A percentile compares a stretch with the other conserved stretches of the same genome.
phyloP scores from a whole-genome alignment of 2,113 vertebrate genomes.

The Zeus faber region DNA sequence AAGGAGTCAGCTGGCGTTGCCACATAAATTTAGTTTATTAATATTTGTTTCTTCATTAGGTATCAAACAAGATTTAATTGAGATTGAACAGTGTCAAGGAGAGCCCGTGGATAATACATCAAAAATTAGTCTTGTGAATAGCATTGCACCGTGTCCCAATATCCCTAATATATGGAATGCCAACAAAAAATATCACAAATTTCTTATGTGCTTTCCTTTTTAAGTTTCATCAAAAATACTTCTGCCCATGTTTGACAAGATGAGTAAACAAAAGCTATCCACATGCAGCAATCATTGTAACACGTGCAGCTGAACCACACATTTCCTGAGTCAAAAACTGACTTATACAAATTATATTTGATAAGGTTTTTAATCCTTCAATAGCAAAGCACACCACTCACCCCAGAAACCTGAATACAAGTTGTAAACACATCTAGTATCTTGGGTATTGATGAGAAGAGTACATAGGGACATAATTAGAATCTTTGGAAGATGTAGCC shows the following conservation, averaged over 20 bases:
- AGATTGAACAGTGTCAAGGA: slow-evolving; percentile 47
- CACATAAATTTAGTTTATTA: slow-evolving; percentile 60
- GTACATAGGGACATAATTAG: slow-evolving; percentile 42
- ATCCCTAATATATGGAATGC: slow-evolving; percentile 55
- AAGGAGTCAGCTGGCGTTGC: slow-evolving; percentile 7
- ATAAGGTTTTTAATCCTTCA: slow-evolving; percentile 1
- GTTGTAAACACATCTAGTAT: slow-evolving; percentile 62
- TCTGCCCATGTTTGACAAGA: slow-evolving; percentile 47
- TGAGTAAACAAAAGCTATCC: slow-evolving; percentile 63
- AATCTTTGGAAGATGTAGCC: slow-evolving; percentile 66
- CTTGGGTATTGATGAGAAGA: slow-evolving; percentile 39
- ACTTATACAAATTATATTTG: slow-evolving; percentile 2
- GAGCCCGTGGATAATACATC: slow-evolving; percentile 60
- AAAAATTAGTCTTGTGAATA: slow-evolving; percentile 50
- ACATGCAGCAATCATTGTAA: slow-evolving; percentile 42
- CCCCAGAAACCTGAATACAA: slow-evolving; percentile 22
- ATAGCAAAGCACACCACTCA: slow-evolving; percentile 3
- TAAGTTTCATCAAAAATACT: slow-evolving; percentile 46
- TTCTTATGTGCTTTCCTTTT: slow-evolving; percentile 37
- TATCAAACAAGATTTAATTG: slow-evolving; percentile 58
- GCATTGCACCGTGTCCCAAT: slow-evolving; percentile 67
- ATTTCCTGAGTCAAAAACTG: not conserved
- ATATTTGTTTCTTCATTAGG: slow-evolving; percentile 55
- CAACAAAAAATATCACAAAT: slow-evolving; percentile 19
- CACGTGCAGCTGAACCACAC: slow-evolving; percentile 39